Base-by-base conservation (phyloP, 2,888 invertebrate species). In the Caenorhabditis wallacei region DNA sequence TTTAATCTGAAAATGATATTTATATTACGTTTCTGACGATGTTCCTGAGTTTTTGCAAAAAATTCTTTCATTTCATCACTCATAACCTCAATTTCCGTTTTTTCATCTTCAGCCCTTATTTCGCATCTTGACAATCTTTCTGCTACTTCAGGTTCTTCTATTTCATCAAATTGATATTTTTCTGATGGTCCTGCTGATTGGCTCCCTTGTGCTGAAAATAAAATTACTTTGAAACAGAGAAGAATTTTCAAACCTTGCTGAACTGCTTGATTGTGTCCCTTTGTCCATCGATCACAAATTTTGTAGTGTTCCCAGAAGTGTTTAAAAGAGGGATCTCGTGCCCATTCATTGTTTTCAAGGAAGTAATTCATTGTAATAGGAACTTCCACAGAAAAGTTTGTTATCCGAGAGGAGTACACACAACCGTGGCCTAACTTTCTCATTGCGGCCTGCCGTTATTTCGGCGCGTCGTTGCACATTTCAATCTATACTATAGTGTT, bases 21-120 rank as follows among this genome's bases (percentile, higher is more conserved):
- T 20, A 13, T 51, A 18, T 70, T 22, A 82, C 82, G 51, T n/a
- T 78, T 54, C 63, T 57, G 30, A 30, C 78, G 71, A 61, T 82
- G 82, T 7, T 72, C 43, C 7, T 37, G 37, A 2, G 82, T 82
- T 78, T 70, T 82, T 7, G 56, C 76, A 16, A 66, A 71, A 46
- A 82, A 82, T 13, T 30, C 72, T 22, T 68, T 57, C 82, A 81
- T 70, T 26, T 81, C 81, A 1, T 69, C 57, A 16, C 70, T 75
- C 26, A 75, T 81, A 11, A 53, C 57, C 10, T 56, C 75, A 3
- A 1, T 24, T 46, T 78, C 69, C 22, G 20, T 46, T 10, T 37
- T 37, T 48, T 20, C 37, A 10, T 56, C 48, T 74, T 74, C 64
- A 13, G n/a, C 46, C 5, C 61, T 57, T 20, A 76, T 76, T 30